Evolutionary conservation across 2,888 invertebrate species (phyloP).

Genomic region (Tricholauxania praeusta): DNA sequence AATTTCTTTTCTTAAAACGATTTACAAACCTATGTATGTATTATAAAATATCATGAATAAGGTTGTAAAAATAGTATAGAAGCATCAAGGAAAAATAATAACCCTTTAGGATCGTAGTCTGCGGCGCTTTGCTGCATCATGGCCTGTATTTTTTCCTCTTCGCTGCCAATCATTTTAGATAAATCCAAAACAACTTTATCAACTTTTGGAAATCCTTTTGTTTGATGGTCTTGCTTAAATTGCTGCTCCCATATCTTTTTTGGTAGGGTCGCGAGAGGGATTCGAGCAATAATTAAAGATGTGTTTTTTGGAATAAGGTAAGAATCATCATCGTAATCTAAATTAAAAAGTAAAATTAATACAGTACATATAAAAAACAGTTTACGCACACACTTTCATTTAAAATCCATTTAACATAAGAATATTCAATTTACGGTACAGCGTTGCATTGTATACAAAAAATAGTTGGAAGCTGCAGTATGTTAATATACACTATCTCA

Average conservation of each 20-base stretch:
- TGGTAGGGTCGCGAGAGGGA: constrained; percentile 85
- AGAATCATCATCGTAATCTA: constrained; percentile 92
- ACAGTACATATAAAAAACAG: background rate
- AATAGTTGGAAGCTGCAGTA: too few relatives aligned
- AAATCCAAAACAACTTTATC: constrained; percentile 75
- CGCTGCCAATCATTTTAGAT: constrained; percentile 90
- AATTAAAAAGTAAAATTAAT: constrained; percentile 34
- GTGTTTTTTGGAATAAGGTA: constrained; percentile 97
- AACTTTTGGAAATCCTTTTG: constrained; percentile 14
- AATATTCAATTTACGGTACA: too few relatives aligned
- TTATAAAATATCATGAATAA: background rate
- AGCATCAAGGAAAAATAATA: constrained; percentile 65
- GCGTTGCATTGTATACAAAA: too few relatives aligned
- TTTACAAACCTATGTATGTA: background rate
- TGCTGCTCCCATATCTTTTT: constrained; percentile 80
- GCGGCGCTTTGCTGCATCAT: constrained; percentile 98
- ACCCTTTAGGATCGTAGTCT: constrained; percentile 98
- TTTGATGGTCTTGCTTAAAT: constrained; percentile 48
- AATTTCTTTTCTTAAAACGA: too few relatives aligned
- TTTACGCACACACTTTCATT: background rate
- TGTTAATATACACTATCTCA: too few relatives aligned
- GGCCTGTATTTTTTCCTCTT: constrained; percentile 97
- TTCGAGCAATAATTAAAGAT: constrained; percentile 92
- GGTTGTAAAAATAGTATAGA: background rate
- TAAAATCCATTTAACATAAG: too few relatives aligned